Evolutionary conservation across 2,888 invertebrate genomes (phyloP), one percentile per base, ranked within the genome.

Genomic region (Papilio gigon): DNA sequence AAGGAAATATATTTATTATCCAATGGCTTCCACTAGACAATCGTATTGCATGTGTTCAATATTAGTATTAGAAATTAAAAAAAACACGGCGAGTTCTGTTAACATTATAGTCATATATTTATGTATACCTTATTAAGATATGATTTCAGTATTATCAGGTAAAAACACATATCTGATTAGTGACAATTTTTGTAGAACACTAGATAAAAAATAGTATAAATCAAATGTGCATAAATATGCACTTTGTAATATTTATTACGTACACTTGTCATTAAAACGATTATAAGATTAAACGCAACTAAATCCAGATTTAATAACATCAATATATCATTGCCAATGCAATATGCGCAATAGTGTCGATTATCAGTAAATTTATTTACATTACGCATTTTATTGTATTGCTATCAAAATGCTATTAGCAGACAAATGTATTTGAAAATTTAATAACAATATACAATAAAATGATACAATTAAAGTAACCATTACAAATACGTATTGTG

Each of bases 331-430:
- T 61, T 44, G 20, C 44, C 33, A 62, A 20, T 62, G 62, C 44
- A 44, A 33, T 44, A 22, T 44, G 30, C 62, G 33, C 44, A 62
- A 62, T 62, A 62, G 47, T 44, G 33, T 37, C 5, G 40, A 40
- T 60, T 60, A 60, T 60, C 60, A 37, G 60, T 60, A n/a, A 60
- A 37, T 58, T 56, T 60, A 37, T 60, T n/a, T 62, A n/a, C 47
- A 44, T 62, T 30, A 62, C 33, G 12, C 44, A 30, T 20, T 53
- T 53, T 30, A 27, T 53, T 6, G n/a, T 30, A 53, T n/a, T 35
- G 30, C 30, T 30, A 30, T 56, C 17, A 56, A 30, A 56, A 56
- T 56, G 53, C 30, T 56, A 30, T 56, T 56, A 56, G 30, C 53
- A 30, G 30, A 27, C 30, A 56, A 56, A 53, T 27, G 27, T 53